A percentile compares a stretch with the other conserved stretches of the same genome.
Evolutionary conservation across 2,888 invertebrate genomes (phyloP).

Genomic region (Conchocele bisecta): DNA sequence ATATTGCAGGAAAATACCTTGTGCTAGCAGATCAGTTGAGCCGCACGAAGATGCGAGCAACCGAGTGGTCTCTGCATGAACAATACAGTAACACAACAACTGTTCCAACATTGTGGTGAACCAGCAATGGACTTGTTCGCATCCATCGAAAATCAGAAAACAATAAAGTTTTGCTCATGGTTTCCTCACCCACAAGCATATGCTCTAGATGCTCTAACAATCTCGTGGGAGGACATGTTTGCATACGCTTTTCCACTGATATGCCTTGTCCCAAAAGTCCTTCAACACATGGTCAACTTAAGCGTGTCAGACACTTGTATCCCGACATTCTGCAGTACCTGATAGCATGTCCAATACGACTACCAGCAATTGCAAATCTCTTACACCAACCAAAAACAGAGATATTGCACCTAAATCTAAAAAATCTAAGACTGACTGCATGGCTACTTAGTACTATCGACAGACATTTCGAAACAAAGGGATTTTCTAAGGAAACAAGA

Average conservation of each 20-base stretch:
- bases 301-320: constrained; percentile 32
- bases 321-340: constrained; percentile 14
- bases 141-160: constrained; percentile 12
- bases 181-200: constrained; percentile 15
- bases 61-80: constrained; percentile 20
- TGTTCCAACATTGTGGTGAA: constrained; percentile 20
- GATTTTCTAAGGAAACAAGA: constrained; percentile 12
- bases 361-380: neutral
- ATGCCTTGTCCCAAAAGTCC: no score
- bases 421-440: constrained; percentile 26
- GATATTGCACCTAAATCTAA: no score
- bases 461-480: no score
- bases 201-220: constrained; percentile 27
- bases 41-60: no score
- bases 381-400: constrained; percentile 1
- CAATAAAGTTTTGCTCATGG: constrained; percentile 23
- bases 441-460: constrained; percentile 34
- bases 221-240: constrained; percentile 32
- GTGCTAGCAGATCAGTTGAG: no score
- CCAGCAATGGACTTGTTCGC: constrained; percentile 25
- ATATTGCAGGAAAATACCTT: no score
- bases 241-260: constrained; percentile 25
- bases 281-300: no score
- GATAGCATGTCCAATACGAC: no score
- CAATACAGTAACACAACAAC: no score